Conservation (phyloP, 2,113 vertebrate genomes). For the Electrona antarctica region DNA sequence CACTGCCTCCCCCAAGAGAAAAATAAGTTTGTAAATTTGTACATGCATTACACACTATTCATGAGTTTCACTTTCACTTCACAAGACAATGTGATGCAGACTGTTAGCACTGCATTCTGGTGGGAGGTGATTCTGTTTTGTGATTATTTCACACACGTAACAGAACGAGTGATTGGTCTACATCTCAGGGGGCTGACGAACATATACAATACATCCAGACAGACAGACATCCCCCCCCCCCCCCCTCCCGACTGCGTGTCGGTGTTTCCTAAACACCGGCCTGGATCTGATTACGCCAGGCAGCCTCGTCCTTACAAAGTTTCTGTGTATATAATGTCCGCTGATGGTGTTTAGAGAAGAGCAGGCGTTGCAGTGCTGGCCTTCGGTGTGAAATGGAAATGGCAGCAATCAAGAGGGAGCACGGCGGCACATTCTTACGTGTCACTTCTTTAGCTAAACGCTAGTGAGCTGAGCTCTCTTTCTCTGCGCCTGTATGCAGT, state of each 20-base stretch:
- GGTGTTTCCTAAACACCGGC: constrained; percentile 70
- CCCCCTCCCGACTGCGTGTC: constrained; percentile 34
- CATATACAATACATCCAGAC: no score
- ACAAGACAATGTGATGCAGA: no score
- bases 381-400: constrained; percentile 64
- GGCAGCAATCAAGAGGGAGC: constrained; percentile 28
- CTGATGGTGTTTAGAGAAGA: constrained; percentile 62
- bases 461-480: constrained; percentile 52
- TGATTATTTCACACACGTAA: no score
- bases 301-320: constrained; percentile 8
- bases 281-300: constrained; percentile 69
- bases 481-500: constrained; percentile 64
- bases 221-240: neutral
- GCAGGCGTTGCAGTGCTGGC: constrained; percentile 59
- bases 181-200: no score
- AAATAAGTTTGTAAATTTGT: no score
- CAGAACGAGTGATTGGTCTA: no score
- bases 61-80: no score
- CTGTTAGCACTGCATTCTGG: no score
- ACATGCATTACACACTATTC: no score
- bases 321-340: constrained; percentile 68
- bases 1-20: no score
- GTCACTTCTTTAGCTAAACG: constrained; percentile 72
- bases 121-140: no score
- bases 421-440: constrained; percentile 58